These are phyloP conservation scores for Mionectes macconnelli DNA, from an alignment of 2,113 vertebrate species.

Conservation along the genomic window DNA sequence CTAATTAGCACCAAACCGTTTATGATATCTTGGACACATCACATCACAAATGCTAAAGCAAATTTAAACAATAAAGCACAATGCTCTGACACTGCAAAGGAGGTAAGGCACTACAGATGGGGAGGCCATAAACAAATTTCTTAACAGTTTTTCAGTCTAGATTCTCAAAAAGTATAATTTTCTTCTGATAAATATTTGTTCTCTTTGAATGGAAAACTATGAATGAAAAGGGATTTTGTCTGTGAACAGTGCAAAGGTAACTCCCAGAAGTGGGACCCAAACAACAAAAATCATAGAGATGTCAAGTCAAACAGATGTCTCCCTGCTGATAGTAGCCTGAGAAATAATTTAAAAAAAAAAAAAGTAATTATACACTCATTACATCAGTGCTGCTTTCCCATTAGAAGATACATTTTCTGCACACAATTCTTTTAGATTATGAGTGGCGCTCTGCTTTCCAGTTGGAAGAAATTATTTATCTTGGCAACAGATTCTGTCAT, in stretches of 20 bases:
- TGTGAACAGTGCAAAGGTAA: not conserved
- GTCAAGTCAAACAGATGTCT: not conserved
- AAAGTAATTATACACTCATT: constrained; percentile 10
- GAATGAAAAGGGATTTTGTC: not conserved
- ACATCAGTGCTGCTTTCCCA: not conserved
- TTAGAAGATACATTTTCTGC: not conserved
- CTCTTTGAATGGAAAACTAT: constrained; percentile 2
- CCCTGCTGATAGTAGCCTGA: not conserved
- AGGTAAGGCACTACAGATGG: not conserved
- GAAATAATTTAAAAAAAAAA: not conserved
- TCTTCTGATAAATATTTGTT: not conserved
- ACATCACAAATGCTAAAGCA: not conserved
- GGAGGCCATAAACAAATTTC: not conserved
- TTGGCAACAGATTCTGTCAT: not conserved
- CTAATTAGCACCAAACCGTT: not conserved
- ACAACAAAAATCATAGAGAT: not conserved
- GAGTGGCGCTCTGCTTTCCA: constrained; percentile 39
- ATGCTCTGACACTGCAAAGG: not conserved
- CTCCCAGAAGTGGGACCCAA: not conserved
- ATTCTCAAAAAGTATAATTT: not conserved
- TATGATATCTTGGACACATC: not conserved
- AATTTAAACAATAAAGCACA: not conserved
- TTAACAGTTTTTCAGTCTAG: not conserved
- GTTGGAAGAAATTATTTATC: constrained; percentile 17
- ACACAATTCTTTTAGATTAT: not conserved